phyloP scores from a whole-genome alignment of 2,797 vertebrate genomes.

The Poecilia gillii region DNA sequence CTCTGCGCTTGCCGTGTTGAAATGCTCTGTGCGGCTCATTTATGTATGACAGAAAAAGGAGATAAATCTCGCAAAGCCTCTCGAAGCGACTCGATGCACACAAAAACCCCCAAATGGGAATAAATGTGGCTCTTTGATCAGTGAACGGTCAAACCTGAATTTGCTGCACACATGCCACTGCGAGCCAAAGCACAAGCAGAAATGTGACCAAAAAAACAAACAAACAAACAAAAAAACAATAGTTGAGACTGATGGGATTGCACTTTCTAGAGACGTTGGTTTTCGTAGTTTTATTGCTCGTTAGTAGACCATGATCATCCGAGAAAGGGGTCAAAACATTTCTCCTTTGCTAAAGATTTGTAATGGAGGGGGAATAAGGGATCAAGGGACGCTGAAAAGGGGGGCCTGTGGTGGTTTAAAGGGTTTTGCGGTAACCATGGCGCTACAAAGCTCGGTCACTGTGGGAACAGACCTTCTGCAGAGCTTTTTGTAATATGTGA shows the following conservation, averaged over 20 bases:
- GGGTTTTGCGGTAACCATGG: slow-evolving; percentile 70
- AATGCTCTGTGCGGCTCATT: slow-evolving; percentile 60
- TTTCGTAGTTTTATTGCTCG: slow-evolving; percentile 37
- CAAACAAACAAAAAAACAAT: slow-evolving; percentile 12
- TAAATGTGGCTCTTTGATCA: slow-evolving; percentile 31
- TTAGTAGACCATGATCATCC: slow-evolving; percentile 57
- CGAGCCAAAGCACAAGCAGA: not conserved
- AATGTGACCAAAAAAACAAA: slow-evolving; percentile 2
- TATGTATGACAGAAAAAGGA: slow-evolving; percentile 51
- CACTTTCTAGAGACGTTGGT: slow-evolving; percentile 30
- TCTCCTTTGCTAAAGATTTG: slow-evolving; percentile 43
- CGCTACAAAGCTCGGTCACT: slow-evolving; percentile 62
- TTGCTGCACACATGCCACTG: slow-evolving; percentile 2
- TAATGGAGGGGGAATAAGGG: slow-evolving; percentile 16
- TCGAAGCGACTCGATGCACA: slow-evolving; percentile 12
- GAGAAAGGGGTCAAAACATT: slow-evolving; percentile 56
- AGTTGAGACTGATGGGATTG: slow-evolving; percentile 26
- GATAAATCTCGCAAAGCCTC: slow-evolving; percentile 55
- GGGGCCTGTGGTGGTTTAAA: slow-evolving; percentile 56
- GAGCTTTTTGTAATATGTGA: slow-evolving; percentile 35
- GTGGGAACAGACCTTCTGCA: slow-evolving; percentile 69
- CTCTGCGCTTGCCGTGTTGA: slow-evolving; percentile 55
- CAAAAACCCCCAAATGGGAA: slow-evolving; percentile 27
- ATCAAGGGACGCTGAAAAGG: slow-evolving; percentile 33
- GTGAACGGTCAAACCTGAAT: slow-evolving; percentile 28